Evolutionary conservation across 1,140 invertebrate genomes (phyloP).

Genomic region (Aphidius gifuensis): DNA sequence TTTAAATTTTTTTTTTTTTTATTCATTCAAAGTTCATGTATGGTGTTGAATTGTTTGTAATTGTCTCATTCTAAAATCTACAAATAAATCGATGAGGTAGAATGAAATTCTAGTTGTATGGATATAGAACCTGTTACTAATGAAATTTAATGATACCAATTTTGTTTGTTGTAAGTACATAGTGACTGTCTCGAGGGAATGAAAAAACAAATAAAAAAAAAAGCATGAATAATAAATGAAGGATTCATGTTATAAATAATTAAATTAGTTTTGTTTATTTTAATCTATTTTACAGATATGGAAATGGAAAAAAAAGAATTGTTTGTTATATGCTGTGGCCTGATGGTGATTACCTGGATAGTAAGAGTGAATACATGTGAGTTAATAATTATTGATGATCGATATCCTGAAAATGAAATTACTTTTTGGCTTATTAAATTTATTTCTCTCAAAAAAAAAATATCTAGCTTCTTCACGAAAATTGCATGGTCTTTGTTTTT

Average conservation of each 20-base stretch:
- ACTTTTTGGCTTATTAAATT: too few species aligned
- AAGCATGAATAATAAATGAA: too few species aligned
- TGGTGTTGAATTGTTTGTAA: neutral
- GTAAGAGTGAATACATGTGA: conserved; percentile 61
- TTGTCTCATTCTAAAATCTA: neutral
- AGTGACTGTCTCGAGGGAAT: too few species aligned
- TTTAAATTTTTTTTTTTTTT: neutral
- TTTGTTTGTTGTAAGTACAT: too few species aligned
- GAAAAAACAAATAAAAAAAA: too few species aligned
- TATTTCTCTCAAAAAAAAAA: neutral
- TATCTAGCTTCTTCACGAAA: too few species aligned
- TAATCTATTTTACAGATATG: conserved; percentile 47
- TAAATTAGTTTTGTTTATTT: conserved; percentile 9
- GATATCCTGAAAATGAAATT: too few species aligned
- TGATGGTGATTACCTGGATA: conserved; percentile 60
- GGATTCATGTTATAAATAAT: neutral
- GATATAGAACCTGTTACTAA: too few species aligned
- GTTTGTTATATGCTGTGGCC: conserved; percentile 67
- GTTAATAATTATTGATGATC: conserved; percentile 29
- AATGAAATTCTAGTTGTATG: neutral
- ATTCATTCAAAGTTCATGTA: neutral
- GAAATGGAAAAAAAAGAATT: conserved; percentile 56
- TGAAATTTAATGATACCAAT: too few species aligned
- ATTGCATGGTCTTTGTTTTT: conserved; percentile 16
- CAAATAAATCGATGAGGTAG: neutral